A percentile compares a stretch with the other conserved stretches of the same genome.
Evolutionary conservation across 1,140 invertebrate species (phyloP).

Genomic region (Dufourea novaeangliae): DNA sequence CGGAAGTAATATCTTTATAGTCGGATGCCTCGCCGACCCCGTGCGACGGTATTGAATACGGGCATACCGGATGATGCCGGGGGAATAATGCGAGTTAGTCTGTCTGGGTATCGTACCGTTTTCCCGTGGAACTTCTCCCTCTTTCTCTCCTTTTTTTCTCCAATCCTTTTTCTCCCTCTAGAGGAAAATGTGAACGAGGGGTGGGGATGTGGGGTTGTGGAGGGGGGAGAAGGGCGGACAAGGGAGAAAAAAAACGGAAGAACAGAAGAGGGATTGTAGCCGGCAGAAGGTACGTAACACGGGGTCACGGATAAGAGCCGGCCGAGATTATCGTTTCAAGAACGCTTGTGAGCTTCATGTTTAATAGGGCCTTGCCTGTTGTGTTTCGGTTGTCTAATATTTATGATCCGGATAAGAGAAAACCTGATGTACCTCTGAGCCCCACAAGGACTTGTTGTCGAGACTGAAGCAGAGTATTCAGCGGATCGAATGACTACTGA

Average conservation of each 20-base stretch:
- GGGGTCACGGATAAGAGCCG: conserved; percentile 3
- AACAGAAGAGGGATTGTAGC: conserved; percentile 21
- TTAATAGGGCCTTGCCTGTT: conserved; percentile 26
- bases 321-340: conserved; percentile 35
- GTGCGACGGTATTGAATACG: conserved; percentile 40
- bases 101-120: not conserved
- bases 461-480: too few relatives aligned
- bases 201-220: not conserved
- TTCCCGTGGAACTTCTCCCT: not conserved
- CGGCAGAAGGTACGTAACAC: conserved; percentile 20
- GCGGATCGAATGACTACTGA: not conserved
- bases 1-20: conserved; percentile 68
- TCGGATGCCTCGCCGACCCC: conserved; percentile 9
- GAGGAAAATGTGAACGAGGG: too few relatives aligned
- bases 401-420: conserved; percentile 2
- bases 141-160: too few relatives aligned
- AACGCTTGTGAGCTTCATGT: conserved; percentile 12
- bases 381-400: conserved; percentile 30
- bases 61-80: not conserved
- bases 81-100: conserved; percentile 43
- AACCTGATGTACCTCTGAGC: not conserved
- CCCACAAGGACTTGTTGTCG: too few relatives aligned
- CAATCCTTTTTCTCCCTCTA: too few relatives aligned
- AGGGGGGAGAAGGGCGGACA: too few relatives aligned
- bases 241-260: conserved; percentile 21